Base-by-base conservation (phyloP, 2,797 vertebrate species). In the Varecia variegata region DNA sequence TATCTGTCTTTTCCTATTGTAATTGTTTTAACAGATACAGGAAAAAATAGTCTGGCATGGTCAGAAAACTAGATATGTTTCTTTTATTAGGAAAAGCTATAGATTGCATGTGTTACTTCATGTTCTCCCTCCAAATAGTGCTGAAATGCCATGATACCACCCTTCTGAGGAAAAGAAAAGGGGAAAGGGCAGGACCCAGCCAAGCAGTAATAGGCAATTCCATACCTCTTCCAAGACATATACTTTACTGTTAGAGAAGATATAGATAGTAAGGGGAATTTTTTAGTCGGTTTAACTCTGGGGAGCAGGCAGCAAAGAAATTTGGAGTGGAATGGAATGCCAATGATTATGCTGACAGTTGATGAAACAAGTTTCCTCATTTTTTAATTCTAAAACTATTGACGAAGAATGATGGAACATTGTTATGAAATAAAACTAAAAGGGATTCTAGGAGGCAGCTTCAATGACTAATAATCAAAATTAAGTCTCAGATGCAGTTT, bases 381-480 rank as follows among this genome's bases (percentile, higher is more conserved):
- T 77, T 89, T 93, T 85, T 45, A 70, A 82, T 93, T 58, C 92
- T 93, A 45, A 92, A 65, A 90, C 68, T 93, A 93, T 96, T 74
- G n/a, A 68, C 32, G 83, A 97, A 21, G 76, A 95, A 95, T 94
- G 95, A 82, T 94, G 18, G 56, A 86, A 40, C 35, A 97, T 17
- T 68, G 4, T 96, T 95, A 84, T 73, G 58, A 92, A 98, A 95
- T 86, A 97, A 98, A 96, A 68, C 20, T 88, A 23, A 87, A 95
- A 96, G 85, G 79, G 93, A 97, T n/a, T 85, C 17, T 52, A 95
- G 30, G 21, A 83, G 79, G 13, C 13, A 97, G 32, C 87, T 97
- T 97, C 79, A 97, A 30, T 76, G 65, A 90, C 94, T 95, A 98
- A 97, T 98, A 97, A 98, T 97, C 95, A 97, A 89, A 95, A 52